Percentiles rank a stretch among this genome's conserved stretches.
Conservation (phyloP, 1,140 invertebrate species). For the Oncopeltus fasciatus region DNA sequence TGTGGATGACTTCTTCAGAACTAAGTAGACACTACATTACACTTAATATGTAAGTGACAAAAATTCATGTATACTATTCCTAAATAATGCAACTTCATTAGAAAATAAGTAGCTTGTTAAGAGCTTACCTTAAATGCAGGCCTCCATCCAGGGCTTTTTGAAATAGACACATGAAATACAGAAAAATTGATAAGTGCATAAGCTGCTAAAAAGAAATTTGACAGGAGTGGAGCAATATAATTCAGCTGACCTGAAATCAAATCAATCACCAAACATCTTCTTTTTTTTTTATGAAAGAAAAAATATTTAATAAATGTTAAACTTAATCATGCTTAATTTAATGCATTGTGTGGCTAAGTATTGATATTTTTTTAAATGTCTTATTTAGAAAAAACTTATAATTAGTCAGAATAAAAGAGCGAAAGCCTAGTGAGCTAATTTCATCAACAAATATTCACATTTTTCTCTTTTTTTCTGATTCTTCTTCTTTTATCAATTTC, state of each 20-base stretch:
- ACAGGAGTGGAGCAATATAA: slow-evolving; percentile 43
- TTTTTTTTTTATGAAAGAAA: neutral
- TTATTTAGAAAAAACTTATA: neutral
- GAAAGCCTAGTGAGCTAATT: too few species aligned
- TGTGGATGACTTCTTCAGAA: too few species aligned
- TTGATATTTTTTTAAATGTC: too few species aligned
- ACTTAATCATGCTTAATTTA: neutral
- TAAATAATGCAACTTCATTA: too few species aligned
- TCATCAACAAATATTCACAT: slow-evolving; percentile 3
- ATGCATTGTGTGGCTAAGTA: too few species aligned
- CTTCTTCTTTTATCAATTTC: too few species aligned
- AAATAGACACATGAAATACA: slow-evolving; percentile 48
- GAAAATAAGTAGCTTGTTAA: too few species aligned
- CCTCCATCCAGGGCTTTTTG: slow-evolving; percentile 38
- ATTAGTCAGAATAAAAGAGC: too few species aligned
- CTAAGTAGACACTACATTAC: too few species aligned
- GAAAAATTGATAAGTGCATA: slow-evolving; percentile 50
- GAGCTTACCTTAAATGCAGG: slow-evolving; percentile 30
- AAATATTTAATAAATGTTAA: neutral
- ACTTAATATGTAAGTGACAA: neutral
- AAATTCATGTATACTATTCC: neutral
- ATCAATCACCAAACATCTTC: too few species aligned
- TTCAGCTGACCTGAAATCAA: slow-evolving; percentile 35
- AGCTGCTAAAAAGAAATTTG: slow-evolving; percentile 49
- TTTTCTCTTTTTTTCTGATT: too few species aligned